Percentiles rank a stretch among this genome's conserved stretches.
Evolutionary conservation across 2,113 vertebrate genomes (phyloP).

Genomic region (Sula dactylatra): DNA sequence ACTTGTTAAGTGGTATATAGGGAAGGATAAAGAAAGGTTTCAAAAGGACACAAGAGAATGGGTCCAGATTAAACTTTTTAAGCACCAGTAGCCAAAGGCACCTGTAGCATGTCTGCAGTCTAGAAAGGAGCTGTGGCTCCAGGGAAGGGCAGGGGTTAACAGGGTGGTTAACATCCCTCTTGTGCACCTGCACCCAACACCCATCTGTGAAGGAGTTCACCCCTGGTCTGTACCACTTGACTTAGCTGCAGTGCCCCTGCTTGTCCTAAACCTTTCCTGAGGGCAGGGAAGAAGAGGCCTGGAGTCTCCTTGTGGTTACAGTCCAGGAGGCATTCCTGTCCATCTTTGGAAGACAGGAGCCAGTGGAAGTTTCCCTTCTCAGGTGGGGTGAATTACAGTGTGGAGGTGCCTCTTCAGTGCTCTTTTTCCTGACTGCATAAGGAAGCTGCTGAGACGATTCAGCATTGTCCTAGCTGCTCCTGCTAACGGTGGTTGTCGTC

Average conservation of each 20-base stretch:
- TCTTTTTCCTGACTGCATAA: not conserved
- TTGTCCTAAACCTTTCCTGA: rapidly evolving
- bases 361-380: not conserved
- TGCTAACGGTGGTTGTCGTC: rapidly evolving
- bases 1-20: not conserved
- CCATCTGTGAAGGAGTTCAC: not conserved
- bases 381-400: not conserved
- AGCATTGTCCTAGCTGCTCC: not conserved
- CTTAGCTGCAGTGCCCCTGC: not conserved
- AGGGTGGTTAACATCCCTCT: not conserved
- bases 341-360: not conserved
- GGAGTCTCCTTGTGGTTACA: not conserved
- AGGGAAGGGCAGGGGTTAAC: not conserved
- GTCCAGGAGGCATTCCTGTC: not conserved
- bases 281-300: not conserved
- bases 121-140: not conserved
- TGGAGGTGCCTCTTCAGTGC: not conserved
- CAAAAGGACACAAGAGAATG: not conserved
- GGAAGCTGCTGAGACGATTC: not conserved
- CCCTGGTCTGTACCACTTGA: not conserved
- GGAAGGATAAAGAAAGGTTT: not conserved
- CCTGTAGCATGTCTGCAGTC: not conserved
- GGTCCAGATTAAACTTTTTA: not conserved
- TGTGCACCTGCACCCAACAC: not conserved
- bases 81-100: not conserved